Percentiles rank a stretch among this genome's conserved stretches.
These are phyloP conservation scores for Palaemon carinicauda DNA, from an alignment of 1,140 invertebrate genomes.

Conservation along the genomic window DNA sequence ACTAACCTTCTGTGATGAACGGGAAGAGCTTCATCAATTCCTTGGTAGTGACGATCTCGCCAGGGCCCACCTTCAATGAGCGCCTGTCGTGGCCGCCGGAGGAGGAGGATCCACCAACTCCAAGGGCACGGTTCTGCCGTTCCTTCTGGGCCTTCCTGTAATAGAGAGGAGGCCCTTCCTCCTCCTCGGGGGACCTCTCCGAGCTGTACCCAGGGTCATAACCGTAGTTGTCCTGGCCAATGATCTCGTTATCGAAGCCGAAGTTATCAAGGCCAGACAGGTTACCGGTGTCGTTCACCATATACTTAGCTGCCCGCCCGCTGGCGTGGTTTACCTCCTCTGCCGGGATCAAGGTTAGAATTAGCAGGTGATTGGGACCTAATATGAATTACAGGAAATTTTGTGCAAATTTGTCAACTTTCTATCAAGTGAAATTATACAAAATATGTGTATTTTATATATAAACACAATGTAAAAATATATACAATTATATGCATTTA, in stretches of 20 bases:
- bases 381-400: not conserved
- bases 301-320: slow-evolving; percentile 30
- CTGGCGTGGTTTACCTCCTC: slow-evolving; percentile 11
- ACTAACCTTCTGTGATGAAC: slow-evolving; percentile 58
- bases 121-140: not conserved
- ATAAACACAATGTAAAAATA: no score
- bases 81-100: not conserved
- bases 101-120: not conserved
- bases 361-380: not conserved
- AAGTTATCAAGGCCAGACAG: slow-evolving; percentile 35
- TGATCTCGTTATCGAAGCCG: slow-evolving; percentile 29
- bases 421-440: no score
- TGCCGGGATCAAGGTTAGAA: not conserved
- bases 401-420: not conserved
- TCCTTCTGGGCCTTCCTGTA: slow-evolving; percentile 62
- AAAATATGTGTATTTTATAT: no score
- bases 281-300: not conserved
- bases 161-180: slow-evolving; percentile 74
- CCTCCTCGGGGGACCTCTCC: slow-evolving; percentile 79
- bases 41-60: slow-evolving; percentile 20
- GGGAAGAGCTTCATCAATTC: slow-evolving; percentile 46
- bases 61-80: not conserved
- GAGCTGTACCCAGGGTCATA: slow-evolving; percentile 81
- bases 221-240: slow-evolving; percentile 67
- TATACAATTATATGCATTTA: no score